Conservation (phyloP, 2,888 invertebrate species). For the Silvanus unidentatus region DNA sequence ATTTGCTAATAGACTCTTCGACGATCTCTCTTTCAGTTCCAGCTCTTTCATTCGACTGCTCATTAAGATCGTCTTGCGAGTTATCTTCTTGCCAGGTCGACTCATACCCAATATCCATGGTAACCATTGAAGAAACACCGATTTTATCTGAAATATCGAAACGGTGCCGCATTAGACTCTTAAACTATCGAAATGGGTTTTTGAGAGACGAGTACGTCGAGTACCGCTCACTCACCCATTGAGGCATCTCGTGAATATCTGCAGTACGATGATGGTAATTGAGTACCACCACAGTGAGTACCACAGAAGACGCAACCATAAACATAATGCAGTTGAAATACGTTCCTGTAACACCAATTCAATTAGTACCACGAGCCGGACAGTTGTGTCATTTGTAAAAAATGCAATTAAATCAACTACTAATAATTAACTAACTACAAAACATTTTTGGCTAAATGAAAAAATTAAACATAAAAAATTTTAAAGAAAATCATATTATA, state of each 20-base stretch:
- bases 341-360: constrained; percentile 57
- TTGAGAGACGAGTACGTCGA: neutral
- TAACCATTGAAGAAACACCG: constrained; percentile 93
- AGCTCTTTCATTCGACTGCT: constrained; percentile 87
- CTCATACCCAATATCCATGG: constrained; percentile 96
- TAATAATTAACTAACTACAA: too few relatives aligned
- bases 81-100: constrained; percentile 91
- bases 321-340: constrained; percentile 99
- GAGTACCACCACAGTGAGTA: constrained; percentile 91
- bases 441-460: constrained; percentile 9
- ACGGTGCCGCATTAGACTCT: constrained; percentile 10
- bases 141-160: constrained; percentile 73
- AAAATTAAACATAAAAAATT: constrained; percentile 18
- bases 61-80: constrained; percentile 83
- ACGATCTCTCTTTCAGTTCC: constrained; percentile 89
- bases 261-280: constrained; percentile 97
- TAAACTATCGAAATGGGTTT: neutral
- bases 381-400: too few relatives aligned
- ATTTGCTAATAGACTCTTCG: constrained; percentile 89
- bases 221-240: constrained; percentile 69
- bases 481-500: constrained; percentile 15
- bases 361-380: too few relatives aligned
- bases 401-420: too few relatives aligned
- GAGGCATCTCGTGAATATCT: constrained; percentile 94
- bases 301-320: constrained; percentile 97